Conservation (phyloP, 2,888 invertebrate genomes). For the Lycocerus yunnanus region DNA sequence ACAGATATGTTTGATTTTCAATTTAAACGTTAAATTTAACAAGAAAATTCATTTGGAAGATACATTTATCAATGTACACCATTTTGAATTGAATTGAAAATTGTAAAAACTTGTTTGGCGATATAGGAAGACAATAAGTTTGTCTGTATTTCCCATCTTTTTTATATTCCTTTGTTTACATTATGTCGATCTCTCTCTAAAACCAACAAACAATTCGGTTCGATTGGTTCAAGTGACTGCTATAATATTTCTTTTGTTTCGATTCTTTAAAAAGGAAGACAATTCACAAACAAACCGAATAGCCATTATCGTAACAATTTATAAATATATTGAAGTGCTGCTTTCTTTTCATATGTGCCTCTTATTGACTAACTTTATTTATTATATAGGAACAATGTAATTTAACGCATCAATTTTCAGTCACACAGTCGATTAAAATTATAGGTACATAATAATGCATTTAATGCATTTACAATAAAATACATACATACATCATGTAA, state of each 20-base stretch:
- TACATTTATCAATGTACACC: conserved; percentile 33
- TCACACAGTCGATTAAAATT: conserved; percentile 10
- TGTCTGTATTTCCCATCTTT: conserved; percentile 28
- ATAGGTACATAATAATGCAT: neutral
- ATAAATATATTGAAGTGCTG: conserved; percentile 30
- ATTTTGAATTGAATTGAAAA: conserved; percentile 39
- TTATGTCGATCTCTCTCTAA: conserved; percentile 17
- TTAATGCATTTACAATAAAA: conserved; percentile 3
- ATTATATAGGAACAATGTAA: conserved; percentile 39
- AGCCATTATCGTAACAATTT: conserved; percentile 29
- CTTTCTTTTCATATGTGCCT: conserved; percentile 20
- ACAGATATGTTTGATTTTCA: neutral
- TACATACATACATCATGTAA: conserved; percentile 9
- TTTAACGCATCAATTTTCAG: conserved; percentile 28
- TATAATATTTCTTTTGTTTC: conserved; percentile 26
- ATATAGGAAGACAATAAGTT: conserved; percentile 41
- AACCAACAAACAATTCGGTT: conserved; percentile 16
- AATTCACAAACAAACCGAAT: conserved; percentile 27
- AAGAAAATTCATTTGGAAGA: conserved; percentile 1
- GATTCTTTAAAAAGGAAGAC: conserved; percentile 29
- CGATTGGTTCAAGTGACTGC: conserved; percentile 18
- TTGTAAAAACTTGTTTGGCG: conserved; percentile 41
- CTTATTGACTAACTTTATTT: conserved; percentile 31
- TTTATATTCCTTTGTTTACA: conserved; percentile 23
- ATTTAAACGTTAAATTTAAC: neutral